Evolutionary conservation across 2,797 vertebrate genomes (phyloP), one percentile per base, ranked within the genome.

Genomic region (Rhabdomys pumilio): DNA sequence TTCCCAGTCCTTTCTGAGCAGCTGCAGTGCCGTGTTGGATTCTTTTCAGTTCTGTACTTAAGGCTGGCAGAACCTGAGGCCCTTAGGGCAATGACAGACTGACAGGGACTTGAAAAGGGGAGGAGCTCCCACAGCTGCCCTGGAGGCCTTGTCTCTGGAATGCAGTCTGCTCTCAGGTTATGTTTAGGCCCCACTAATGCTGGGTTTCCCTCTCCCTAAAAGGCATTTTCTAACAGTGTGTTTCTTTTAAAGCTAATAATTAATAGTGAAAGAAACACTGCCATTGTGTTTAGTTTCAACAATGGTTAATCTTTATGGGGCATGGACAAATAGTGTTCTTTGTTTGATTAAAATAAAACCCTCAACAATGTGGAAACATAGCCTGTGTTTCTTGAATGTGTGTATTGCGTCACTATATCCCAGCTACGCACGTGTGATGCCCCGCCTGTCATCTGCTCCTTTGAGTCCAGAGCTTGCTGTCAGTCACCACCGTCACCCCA

Each of bases 171-270:
- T 73, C 22, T 61, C 9, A 24, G 65, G 47, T 55, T 26, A 1
- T 53, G 31, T 53, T 53, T 29, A 87, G 65, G 65, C 93, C 97
- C 38, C 90, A 82, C 93, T 97, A 97, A 96, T 95, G 96, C 77
- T 96, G 90, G 0, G 81, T 97, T 97, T 97, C 92, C 93, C 92
- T 79, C 97, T 97, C 94, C 96, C 97, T 98, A 97, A 98, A 98
- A 97, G 89, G 89, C 72, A 88, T 1, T 95, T 98, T 96, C 95
- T 98, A 98, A 93, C 89, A 97, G 57, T 85, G n/a, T 82, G 3
- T 97, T 98, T 97, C 92, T 96, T 98, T 98, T 97, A 98, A 98
- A 98, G 84, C 72, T 97, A 98, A 93, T 98, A 97, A 98, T 98
- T 98, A 94, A 89, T 63, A 93, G 91, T 94, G 57, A 97, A 98